Base-by-base conservation (phyloP, 2,113 vertebrate species). In the Melanotaenia duboulayi region DNA sequence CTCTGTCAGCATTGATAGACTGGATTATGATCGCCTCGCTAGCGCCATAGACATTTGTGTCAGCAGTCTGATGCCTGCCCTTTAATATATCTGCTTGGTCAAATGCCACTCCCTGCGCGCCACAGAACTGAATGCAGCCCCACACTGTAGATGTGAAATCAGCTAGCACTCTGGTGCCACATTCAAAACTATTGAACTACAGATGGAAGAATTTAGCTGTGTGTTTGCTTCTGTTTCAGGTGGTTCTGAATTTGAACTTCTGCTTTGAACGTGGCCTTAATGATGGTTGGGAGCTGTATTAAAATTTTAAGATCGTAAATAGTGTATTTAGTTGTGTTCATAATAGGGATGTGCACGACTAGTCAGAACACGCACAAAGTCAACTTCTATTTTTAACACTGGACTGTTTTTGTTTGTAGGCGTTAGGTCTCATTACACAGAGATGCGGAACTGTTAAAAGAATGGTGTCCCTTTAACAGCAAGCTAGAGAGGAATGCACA, bases 11-110 rank as follows among this genome's bases (percentile, higher is more conserved):
- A 80, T 62, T 82, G 87, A 83, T 81, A 49, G 70, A 84, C 89
- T 71, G 83, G 77, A 90, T 94, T 93, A 88, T 80, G 68, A 86
- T 76, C 66, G 78, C 65, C 68, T 89, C 59, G 75, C 77, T 65
- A 74, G 82, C 67, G 65, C 69, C 64, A 80, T 82, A 44, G 81
- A 77, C 68, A 39, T 69, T 59, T 82, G 76, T 91, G 90, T 90
- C 89, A 92, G 88, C 83, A 90, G 69, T 90, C 86, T 77, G 79
- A 49, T 22, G 49, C 81, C 68, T n/a, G 77, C 59, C 74, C 49
- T 58, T n/a, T 70, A 48, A 3, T 71, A 57, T 54, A 37, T 73
- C 76, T 37, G 0, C 48, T 62, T 32, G 58, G 68, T 76, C 73
- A 48, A 73, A 76, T 84, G 61, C 65, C 80, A 59, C 56, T 54